Percentiles rank a stretch among this genome's conserved stretches.
Conservation (phyloP, 2,113 vertebrate genomes). For the Daphoenositta chrysoptera region DNA sequence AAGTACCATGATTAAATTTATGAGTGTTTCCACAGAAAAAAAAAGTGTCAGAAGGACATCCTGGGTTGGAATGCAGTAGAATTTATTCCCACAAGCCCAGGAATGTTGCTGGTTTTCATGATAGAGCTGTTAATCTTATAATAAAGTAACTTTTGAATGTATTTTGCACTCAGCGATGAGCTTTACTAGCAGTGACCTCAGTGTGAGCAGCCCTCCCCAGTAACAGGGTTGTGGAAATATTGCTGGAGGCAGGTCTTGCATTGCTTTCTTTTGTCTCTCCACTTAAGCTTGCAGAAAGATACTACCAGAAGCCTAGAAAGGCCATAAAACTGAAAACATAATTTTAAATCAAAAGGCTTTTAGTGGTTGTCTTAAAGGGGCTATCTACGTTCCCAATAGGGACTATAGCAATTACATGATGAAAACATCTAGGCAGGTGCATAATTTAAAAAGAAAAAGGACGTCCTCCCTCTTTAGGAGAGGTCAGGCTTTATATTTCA, state of each 20-base stretch:
- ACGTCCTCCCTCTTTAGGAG: neutral
- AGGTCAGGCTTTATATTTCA: neutral
- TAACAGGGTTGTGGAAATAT: constrained; percentile 17
- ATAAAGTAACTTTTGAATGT: neutral
- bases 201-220: neutral
- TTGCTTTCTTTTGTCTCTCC: constrained; percentile 42
- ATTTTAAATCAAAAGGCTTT: constrained; percentile 44
- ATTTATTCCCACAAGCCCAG: neutral
- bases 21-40: neutral
- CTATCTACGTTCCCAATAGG: neutral
- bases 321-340: constrained; percentile 5
- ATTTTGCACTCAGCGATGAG: neutral
- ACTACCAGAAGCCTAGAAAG: constrained; percentile 17
- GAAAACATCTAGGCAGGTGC: constrained; percentile 12
- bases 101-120: neutral
- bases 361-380: constrained; percentile 3
- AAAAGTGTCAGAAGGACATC: neutral
- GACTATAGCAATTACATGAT: neutral
- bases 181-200: neutral
- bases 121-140: constrained; percentile 18
- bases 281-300: constrained; percentile 9
- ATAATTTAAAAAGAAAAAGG: constrained; percentile 14
- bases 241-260: constrained; percentile 17
- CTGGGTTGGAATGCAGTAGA: neutral
- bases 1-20: neutral